Evolutionary conservation across 2,888 invertebrate genomes (phyloP).

Genomic region (Macrosoma leucophasiata): DNA sequence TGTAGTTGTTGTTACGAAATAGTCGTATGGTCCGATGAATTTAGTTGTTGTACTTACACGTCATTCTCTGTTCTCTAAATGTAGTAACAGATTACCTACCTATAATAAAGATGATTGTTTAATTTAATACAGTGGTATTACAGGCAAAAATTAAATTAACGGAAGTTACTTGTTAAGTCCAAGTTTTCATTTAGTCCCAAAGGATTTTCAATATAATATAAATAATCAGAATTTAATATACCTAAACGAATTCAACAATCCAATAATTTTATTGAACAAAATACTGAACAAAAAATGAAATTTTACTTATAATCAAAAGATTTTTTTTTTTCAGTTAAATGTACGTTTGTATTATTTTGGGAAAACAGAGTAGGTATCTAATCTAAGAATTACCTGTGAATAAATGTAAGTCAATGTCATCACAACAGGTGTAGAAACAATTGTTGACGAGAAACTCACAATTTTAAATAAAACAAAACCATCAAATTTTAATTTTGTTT

Average conservation of each 20-base stretch:
- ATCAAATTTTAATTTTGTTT: slow-evolving; percentile 20
- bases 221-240: not conserved
- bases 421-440: slow-evolving; percentile 29
- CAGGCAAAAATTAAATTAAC: no score
- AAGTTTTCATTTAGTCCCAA: not conserved
- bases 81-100: no score
- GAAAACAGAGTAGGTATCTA: no score
- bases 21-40: slow-evolving; percentile 6
- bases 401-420: no score
- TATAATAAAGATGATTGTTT: no score
- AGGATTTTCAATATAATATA: not conserved
- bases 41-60: slow-evolving; percentile 15
- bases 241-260: not conserved
- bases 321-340: no score
- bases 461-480: slow-evolving; percentile 60
- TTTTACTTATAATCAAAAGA: not conserved
- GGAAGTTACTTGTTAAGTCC: not conserved
- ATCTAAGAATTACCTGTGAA: no score
- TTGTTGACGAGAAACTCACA: slow-evolving; percentile 55
- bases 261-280: not conserved
- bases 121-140: no score
- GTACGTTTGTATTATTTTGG: no score
- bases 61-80: no score
- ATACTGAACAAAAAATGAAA: not conserved
- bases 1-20: slow-evolving; percentile 10